These are phyloP conservation scores for Carterocephalus palaemon DNA, from an alignment of 2,888 invertebrate genomes.

Conservation along the genomic window DNA sequence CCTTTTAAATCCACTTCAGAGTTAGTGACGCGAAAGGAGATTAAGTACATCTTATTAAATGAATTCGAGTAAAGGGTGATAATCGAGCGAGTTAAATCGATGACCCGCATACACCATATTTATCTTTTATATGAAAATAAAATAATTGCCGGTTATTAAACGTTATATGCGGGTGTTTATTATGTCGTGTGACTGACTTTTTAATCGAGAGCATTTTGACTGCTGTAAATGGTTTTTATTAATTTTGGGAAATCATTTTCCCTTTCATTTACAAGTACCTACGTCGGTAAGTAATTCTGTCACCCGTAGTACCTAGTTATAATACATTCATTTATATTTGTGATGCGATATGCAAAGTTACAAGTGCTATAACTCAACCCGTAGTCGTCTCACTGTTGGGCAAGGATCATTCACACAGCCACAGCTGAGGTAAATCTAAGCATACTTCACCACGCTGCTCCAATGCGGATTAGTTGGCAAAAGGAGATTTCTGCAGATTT, in stretches of 20 bases:
- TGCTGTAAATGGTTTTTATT: conserved; percentile 34
- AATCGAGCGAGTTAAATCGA: conserved; percentile 64
- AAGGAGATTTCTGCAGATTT: too few relatives aligned
- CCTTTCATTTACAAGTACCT: not conserved
- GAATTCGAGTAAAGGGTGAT: conserved; percentile 64
- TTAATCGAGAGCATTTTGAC: conserved; percentile 36
- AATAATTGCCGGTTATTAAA: conserved; percentile 72
- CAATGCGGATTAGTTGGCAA: too few relatives aligned
- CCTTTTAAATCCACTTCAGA: conserved; percentile 23
- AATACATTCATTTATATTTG: too few relatives aligned
- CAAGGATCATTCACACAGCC: too few relatives aligned
- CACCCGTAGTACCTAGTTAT: too few relatives aligned
- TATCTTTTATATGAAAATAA: conserved; percentile 68
- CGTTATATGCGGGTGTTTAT: conserved; percentile 63
- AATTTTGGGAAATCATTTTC: not conserved
- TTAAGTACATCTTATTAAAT: conserved; percentile 56
- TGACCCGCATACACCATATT: conserved; percentile 63
- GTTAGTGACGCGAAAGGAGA: conserved; percentile 36
- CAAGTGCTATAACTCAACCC: too few relatives aligned
- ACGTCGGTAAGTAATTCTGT: too few relatives aligned
- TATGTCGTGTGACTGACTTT: conserved; percentile 35
- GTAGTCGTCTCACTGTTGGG: too few relatives aligned
- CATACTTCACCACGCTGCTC: too few relatives aligned
- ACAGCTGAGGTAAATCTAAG: too few relatives aligned
- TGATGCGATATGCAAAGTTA: too few relatives aligned